These are phyloP conservation scores for Drosophila robusta DNA, from an alignment of 2,888 invertebrate genomes.

Conservation along the genomic window DNA sequence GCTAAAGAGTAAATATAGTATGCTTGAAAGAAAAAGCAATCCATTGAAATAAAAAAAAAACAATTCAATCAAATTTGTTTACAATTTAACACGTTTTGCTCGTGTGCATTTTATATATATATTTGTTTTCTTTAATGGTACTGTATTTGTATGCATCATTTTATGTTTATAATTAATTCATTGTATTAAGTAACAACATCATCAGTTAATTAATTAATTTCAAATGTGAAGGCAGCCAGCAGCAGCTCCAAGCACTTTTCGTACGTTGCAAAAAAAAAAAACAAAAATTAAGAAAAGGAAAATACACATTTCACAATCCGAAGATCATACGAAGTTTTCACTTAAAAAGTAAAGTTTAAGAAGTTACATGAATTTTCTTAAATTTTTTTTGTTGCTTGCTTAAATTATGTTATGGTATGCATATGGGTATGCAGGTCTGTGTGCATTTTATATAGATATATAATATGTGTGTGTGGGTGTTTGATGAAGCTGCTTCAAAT, in stretches of 20 bases:
- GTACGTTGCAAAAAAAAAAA: constrained; percentile 43
- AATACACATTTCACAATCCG: constrained; percentile 62
- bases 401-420: constrained; percentile 30
- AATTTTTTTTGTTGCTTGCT: constrained; percentile 35
- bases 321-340: constrained; percentile 56
- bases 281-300: constrained; percentile 46
- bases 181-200: constrained; percentile 75
- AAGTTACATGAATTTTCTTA: constrained; percentile 39
- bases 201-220: constrained; percentile 65
- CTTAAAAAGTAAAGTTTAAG: constrained; percentile 49
- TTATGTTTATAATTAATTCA: constrained; percentile 51
- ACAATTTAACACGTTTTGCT: constrained; percentile 15
- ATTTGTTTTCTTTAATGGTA: constrained; percentile 11
- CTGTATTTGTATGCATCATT: constrained; percentile 16
- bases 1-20: no score
- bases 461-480: constrained; percentile 11
- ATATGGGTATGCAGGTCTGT: constrained; percentile 20
- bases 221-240: constrained; percentile 62
- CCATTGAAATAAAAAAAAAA: neutral
- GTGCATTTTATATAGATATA: constrained; percentile 5
- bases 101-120: constrained; percentile 30
- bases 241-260: constrained; percentile 46
- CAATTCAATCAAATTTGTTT: constrained; percentile 3
- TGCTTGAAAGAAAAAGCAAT: neutral
- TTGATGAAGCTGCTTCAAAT: constrained; percentile 51